Evolutionary conservation across 1,140 invertebrate species (phyloP), one percentile per base, ranked within the genome.

Genomic region (Drosophila oshimai): DNA sequence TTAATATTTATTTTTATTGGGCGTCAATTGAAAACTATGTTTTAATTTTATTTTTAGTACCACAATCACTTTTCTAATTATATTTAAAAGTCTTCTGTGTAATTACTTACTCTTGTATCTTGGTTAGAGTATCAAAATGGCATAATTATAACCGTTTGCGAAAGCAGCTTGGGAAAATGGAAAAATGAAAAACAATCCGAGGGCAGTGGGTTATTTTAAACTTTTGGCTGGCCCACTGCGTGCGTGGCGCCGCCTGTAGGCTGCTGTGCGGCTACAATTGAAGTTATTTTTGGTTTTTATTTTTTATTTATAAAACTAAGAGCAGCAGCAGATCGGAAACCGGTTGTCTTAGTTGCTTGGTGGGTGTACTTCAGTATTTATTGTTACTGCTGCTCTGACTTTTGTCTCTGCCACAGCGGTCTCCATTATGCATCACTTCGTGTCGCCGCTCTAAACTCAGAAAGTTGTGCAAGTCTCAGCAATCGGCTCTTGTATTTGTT

Each of bases 351-450:
- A n/a, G n/a, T n/a, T n/a, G 33, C 61, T 68, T 75, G 67, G 79
- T 84, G 79, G 79, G 79, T 86, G 79, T 84, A 86, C 72, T 80
- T 60, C 42, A 53, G 79, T 64, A 68, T 50, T 58, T 74, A 47
- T 83, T 78, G 42, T 69, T 55, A 41, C 64, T 73, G 41, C 68
- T 61, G 51, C 36, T 36, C 26, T 34, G 53, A 36, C 67, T 79
- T 53, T 71, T 73, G 34, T 64, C 49, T 64, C 46, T 64, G 47
- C 34, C 22, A 64, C 61, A 39, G 58, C 20, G 61, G 61, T 55
- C 49, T 39, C 36, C 80, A 80, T 84, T 84, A 84, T 84, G 79
- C 81, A 84, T 86, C 76, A 57, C 55, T 64, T 86, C 75, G 79
- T 84, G 79, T 79, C 51, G 51, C 71, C 74, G 74, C 78, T 78